Percentiles rank a stretch among this genome's conserved stretches.
Conservation (phyloP, 2,797 vertebrate genomes). For the Tenualosa ilisha region DNA sequence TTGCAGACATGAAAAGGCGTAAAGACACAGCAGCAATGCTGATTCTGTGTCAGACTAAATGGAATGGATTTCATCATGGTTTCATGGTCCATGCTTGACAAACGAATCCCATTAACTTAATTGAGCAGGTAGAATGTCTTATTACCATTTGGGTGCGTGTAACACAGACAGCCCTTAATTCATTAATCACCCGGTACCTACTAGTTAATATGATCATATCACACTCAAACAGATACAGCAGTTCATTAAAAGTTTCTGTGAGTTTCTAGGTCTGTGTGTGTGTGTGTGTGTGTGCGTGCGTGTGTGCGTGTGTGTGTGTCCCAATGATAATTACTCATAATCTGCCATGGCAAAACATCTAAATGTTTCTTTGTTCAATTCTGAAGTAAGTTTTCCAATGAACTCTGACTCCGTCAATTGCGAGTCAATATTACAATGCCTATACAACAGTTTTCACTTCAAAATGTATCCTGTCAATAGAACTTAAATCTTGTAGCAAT, state of each 20-base stretch:
- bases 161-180: slow-evolving; percentile 11
- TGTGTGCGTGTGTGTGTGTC: neutral
- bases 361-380: neutral
- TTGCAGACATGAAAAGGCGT: neutral
- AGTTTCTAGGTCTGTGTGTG: neutral
- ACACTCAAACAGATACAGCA: slow-evolving; percentile 6
- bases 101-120: slow-evolving; percentile 9
- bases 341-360: too few species aligned
- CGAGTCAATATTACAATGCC: neutral
- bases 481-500: neutral
- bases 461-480: neutral
- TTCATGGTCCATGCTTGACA: slow-evolving; percentile 1
- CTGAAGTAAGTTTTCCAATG: neutral
- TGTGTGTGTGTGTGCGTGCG: neutral
- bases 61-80: slow-evolving; percentile 15
- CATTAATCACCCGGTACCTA: neutral
- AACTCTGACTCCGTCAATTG: neutral
- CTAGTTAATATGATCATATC: neutral
- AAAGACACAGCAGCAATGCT: neutral
- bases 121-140: slow-evolving; percentile 24
- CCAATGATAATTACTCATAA: too few species aligned
- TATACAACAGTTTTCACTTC: neutral
- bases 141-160: neutral
- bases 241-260: slow-evolving; percentile 16
- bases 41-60: neutral